Conservation (phyloP, 2,113 vertebrate species). For the Scopus umbretta region DNA sequence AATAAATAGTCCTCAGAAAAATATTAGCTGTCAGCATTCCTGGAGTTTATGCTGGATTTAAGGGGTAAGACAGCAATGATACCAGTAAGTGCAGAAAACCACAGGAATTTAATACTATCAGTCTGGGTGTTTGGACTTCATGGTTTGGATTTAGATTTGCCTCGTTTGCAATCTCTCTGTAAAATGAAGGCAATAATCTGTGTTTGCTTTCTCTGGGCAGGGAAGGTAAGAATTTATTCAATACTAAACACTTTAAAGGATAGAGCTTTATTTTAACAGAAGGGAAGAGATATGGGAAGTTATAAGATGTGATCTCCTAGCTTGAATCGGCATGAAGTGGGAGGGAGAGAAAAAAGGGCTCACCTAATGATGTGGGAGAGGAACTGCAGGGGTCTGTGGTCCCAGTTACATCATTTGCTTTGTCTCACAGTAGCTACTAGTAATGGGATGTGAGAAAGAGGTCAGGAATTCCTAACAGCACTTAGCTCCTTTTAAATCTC, state of each 20-base stretch:
- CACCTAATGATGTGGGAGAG: not conserved
- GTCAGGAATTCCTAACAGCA: not conserved
- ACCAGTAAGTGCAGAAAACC: not conserved
- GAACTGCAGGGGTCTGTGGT: not conserved
- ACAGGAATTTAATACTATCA: not conserved
- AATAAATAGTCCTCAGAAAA: not conserved
- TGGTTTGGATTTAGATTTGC: not conserved
- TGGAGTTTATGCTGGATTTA: not conserved
- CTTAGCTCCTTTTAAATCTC: not conserved
- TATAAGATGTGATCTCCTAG: not conserved
- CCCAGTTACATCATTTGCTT: not conserved
- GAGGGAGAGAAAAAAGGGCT: not conserved
- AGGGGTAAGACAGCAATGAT: not conserved
- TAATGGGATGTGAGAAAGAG: not conserved
- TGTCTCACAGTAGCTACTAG: not conserved
- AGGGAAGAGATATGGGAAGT: not conserved
- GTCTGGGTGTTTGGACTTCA: not conserved
- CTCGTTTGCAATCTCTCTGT: not conserved
- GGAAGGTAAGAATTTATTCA: not conserved
- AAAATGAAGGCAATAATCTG: not conserved
- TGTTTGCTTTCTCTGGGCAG: not conserved
- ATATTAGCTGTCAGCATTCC: not conserved
- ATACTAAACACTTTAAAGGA: not conserved
- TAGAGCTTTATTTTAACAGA: not conserved
- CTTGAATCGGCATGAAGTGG: not conserved